phyloP scores from a whole-genome alignment of 2,113 vertebrate genomes.

The Daubentonia madagascariensis region DNA sequence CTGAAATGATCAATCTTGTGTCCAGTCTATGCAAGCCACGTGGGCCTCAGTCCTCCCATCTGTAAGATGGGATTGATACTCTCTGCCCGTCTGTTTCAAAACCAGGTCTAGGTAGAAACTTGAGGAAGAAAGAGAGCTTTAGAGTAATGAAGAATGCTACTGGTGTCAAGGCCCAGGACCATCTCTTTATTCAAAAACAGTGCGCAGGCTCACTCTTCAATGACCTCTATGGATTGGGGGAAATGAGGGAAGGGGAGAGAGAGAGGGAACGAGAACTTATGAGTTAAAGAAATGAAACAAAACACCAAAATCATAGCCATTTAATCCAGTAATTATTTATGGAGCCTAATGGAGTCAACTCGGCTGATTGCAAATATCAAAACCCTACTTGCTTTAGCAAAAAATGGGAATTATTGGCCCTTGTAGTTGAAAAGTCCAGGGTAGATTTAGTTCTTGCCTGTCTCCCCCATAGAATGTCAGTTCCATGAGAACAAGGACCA shows the following conservation, averaged over 20 bases:
- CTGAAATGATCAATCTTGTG: background rate
- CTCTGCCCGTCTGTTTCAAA: background rate
- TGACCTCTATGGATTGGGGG: background rate
- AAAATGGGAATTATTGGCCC: background rate
- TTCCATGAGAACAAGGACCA: background rate
- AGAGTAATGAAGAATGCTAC: background rate
- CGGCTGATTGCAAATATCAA: too few species aligned
- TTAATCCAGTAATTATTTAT: background rate
- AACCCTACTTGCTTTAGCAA: background rate
- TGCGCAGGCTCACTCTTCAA: background rate
- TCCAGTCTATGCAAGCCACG: background rate
- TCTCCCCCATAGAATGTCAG: background rate
- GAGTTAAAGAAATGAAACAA: background rate
- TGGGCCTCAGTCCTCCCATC: background rate
- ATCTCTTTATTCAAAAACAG: background rate
- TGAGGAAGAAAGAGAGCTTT: background rate
- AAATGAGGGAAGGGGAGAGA: background rate
- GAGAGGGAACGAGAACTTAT: background rate
- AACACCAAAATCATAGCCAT: background rate
- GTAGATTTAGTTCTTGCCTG: background rate
- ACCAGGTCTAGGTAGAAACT: background rate
- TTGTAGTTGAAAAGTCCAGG: background rate
- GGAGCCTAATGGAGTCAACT: background rate
- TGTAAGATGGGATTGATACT: background rate
- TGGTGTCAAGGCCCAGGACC: too few species aligned